A percentile compares a stretch with the other conserved stretches of the same genome.
Conservation (phyloP, 2,888 invertebrate genomes). For the Molanna angustata region DNA sequence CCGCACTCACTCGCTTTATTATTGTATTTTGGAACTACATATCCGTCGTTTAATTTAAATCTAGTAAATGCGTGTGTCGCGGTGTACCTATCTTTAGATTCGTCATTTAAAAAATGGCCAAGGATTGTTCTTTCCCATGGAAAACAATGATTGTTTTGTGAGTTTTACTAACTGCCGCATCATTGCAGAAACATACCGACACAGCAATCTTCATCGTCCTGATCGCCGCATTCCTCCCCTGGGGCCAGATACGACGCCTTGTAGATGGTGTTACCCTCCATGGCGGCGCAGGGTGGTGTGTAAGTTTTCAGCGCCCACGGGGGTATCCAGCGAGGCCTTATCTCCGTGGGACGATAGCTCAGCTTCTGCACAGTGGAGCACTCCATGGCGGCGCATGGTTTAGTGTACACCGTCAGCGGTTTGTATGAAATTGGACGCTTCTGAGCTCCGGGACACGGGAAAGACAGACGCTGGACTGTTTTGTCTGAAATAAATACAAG, state of each 20-base stretch:
- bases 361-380: constrained; percentile 54
- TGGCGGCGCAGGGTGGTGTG: constrained; percentile 42
- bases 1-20: no score
- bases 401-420: constrained; percentile 50
- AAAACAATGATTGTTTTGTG: no score
- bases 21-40: no score
- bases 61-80: no score
- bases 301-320: constrained; percentile 53
- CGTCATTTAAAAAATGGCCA: no score
- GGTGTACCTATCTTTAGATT: no score
- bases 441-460: constrained; percentile 53
- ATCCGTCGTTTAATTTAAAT: no score
- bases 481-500: constrained; percentile 52
- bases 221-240: constrained; percentile 56
- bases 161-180: no score
- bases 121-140: no score
- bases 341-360: constrained; percentile 51
- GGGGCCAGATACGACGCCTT: constrained; percentile 60
- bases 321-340: constrained; percentile 45
- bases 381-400: constrained; percentile 55
- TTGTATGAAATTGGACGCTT: constrained; percentile 46
- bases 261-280: constrained; percentile 61
- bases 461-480: constrained; percentile 64
- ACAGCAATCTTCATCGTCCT: constrained; percentile 48
- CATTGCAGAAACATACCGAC: constrained; percentile 10